Evolutionary conservation across 2,888 invertebrate genomes (phyloP).

Genomic region (Ischnura elegans): DNA sequence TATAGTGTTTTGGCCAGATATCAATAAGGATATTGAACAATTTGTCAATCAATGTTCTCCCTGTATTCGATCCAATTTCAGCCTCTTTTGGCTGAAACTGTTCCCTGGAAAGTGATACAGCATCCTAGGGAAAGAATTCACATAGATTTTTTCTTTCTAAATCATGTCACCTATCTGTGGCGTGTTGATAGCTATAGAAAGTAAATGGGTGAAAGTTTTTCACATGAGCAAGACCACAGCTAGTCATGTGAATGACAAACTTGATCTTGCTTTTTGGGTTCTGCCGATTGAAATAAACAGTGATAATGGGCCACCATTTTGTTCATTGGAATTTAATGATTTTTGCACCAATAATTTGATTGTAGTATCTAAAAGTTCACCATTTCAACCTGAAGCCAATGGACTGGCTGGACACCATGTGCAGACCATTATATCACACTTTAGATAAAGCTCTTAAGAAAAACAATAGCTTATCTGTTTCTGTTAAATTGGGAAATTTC

Average conservation of each 20-base stretch:
- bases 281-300: not conserved
- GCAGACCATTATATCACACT: not conserved
- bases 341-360: not conserved
- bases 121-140: too few relatives aligned
- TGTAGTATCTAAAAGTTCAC: too few relatives aligned
- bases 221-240: too few relatives aligned
- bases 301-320: not conserved
- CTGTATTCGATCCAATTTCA: not conserved
- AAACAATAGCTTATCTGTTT: not conserved
- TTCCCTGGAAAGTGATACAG: too few relatives aligned
- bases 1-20: not conserved
- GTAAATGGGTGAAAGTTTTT: too few relatives aligned
- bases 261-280: not conserved
- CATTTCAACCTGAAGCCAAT: too few relatives aligned
- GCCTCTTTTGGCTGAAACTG: not conserved
- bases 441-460: not conserved
- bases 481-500: not conserved
- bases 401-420: too few relatives aligned
- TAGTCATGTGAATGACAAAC: not conserved
- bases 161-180: too few relatives aligned
- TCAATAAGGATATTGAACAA: not conserved
- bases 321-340: not conserved
- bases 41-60: not conserved
- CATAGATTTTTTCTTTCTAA: too few relatives aligned
- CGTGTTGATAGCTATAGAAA: too few relatives aligned